phyloP scores from a whole-genome alignment of 1,140 invertebrate species.

The Drosophila simulans region DNA sequence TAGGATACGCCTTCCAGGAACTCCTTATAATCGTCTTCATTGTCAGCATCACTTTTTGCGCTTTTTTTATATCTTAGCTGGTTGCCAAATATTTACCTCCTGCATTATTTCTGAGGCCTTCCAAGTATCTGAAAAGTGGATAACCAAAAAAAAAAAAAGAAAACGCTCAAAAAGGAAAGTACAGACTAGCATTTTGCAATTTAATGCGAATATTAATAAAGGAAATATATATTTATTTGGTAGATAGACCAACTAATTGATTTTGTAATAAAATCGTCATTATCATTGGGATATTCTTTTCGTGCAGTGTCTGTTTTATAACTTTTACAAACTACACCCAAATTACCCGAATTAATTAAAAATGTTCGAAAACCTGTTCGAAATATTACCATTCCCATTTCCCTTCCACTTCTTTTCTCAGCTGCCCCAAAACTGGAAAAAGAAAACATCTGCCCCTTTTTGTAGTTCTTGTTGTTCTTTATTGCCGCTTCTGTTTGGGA shows the following conservation, averaged over 20 bases:
- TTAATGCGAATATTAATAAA: too few relatives aligned
- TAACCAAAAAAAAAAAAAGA: not conserved
- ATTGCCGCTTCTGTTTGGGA: conserved; percentile 11
- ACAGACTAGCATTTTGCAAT: too few relatives aligned
- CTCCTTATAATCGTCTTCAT: conserved; percentile 32
- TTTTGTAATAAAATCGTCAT: too few relatives aligned
- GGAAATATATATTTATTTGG: too few relatives aligned
- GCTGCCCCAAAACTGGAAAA: conserved; percentile 10
- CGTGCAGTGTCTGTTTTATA: too few relatives aligned
- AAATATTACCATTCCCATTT: conserved; percentile 3
- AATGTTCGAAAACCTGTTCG: conserved; percentile 19
- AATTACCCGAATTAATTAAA: conserved; percentile 22
- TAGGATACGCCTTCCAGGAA: conserved; percentile 58
- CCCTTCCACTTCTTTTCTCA: not conserved
- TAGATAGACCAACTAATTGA: too few relatives aligned
- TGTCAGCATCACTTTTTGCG: conserved; percentile 2
- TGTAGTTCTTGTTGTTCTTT: conserved; percentile 24
- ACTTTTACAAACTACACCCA: conserved; percentile 5
- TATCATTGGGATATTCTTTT: too few relatives aligned
- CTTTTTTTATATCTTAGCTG: conserved; percentile 18
- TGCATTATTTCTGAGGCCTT: conserved; percentile 33
- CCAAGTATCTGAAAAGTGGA: conserved; percentile 14
- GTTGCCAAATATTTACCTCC: conserved; percentile 46
- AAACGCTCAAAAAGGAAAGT: too few relatives aligned
- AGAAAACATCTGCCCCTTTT: conserved; percentile 47